phyloP scores from a whole-genome alignment of 2,888 invertebrate species.

The Bugulina stolonifera region DNA sequence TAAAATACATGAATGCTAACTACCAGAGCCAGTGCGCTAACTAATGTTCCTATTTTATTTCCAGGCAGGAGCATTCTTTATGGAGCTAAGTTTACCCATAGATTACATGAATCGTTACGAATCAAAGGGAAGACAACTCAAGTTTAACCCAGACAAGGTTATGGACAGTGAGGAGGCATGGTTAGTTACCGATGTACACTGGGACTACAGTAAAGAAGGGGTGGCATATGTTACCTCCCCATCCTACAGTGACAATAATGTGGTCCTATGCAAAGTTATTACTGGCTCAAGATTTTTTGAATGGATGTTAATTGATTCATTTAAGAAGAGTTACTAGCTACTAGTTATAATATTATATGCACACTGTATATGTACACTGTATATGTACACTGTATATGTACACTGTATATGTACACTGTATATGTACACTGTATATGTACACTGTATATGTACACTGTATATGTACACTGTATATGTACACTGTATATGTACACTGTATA shows the following conservation, averaged over 20 bases:
- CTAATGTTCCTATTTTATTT: no score
- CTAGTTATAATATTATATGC: no score
- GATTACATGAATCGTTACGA: background rate
- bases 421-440: no score
- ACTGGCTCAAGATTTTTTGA: background rate
- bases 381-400: no score
- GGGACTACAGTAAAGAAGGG: background rate
- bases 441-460: no score
- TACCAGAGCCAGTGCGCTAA: no score
- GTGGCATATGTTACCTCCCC: background rate
- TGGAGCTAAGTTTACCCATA: background rate
- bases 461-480: no score
- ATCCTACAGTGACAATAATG: background rate
- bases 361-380: no score
- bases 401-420: no score
- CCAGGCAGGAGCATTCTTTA: background rate
- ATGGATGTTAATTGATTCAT: slow-evolving; percentile 20
- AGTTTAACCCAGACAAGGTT: background rate
- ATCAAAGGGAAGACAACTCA: background rate
- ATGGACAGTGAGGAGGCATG: background rate
- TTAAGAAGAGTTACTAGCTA: background rate
- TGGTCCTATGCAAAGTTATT: background rate
- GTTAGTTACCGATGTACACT: background rate
- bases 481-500: no score
- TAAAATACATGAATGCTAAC: no score